phyloP scores from a whole-genome alignment of 2,888 invertebrate species.

The Xestia sexstrigata region DNA sequence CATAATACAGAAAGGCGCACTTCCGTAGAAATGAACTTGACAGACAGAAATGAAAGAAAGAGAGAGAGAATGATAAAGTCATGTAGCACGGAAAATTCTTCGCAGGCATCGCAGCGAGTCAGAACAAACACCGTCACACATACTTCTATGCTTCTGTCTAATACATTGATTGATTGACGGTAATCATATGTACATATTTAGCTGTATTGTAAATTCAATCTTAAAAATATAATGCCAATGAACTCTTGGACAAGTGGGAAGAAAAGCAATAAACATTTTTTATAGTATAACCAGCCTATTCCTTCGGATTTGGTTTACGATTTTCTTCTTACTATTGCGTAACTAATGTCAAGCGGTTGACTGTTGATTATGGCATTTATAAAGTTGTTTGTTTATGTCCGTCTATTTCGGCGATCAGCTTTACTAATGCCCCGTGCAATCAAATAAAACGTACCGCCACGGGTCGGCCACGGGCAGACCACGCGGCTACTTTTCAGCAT shows the following conservation, averaged over 20 bases:
- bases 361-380: slow-evolving; percentile 65
- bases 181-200: slow-evolving; percentile 87
- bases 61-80: slow-evolving; percentile 1
- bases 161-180: slow-evolving; percentile 79
- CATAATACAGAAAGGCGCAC: slow-evolving; percentile 1
- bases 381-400: slow-evolving; percentile 64
- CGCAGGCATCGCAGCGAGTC: slow-evolving; percentile 6
- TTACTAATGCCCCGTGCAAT: slow-evolving; percentile 49
- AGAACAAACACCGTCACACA: slow-evolving; percentile 39
- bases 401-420: slow-evolving; percentile 53
- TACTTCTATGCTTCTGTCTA: slow-evolving; percentile 36
- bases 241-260: slow-evolving; percentile 84
- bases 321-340: slow-evolving; percentile 75
- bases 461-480: neutral
- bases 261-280: slow-evolving; percentile 87
- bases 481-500: slow-evolving; percentile 44
- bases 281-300: slow-evolving; percentile 81
- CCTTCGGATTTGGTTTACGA: slow-evolving; percentile 76
- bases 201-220: slow-evolving; percentile 84
- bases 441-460: slow-evolving; percentile 37
- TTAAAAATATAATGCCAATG: slow-evolving; percentile 83
- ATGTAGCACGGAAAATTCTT: slow-evolving; percentile 9
- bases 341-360: slow-evolving; percentile 68
- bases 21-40: slow-evolving; percentile 6
- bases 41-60: neutral